Conservation (phyloP, 2,797 vertebrate genomes). For the Limosa lapponica region DNA sequence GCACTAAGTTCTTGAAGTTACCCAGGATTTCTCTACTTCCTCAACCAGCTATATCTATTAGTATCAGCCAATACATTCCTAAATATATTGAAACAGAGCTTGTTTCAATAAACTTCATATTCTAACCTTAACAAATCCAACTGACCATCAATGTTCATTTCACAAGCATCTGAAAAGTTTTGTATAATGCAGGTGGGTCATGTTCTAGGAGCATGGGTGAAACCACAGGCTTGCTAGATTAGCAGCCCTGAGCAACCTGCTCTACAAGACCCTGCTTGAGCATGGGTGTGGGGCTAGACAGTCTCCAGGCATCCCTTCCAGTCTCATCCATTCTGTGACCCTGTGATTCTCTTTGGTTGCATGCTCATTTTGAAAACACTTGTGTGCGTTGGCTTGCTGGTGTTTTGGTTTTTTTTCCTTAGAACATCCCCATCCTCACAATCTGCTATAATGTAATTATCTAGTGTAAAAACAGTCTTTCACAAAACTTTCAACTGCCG, state of each 20-base stretch:
- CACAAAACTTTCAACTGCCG: neutral
- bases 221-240: neutral
- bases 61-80: neutral
- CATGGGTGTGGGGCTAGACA: neutral
- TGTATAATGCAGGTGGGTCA: neutral
- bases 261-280: neutral
- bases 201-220: neutral
- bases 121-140: neutral
- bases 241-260: neutral
- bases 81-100: neutral
- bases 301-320: neutral
- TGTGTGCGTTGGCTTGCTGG: fast-evolving
- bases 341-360: neutral
- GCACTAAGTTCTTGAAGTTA: neutral
- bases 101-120: neutral
- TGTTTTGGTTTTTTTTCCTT: neutral
- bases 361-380: neutral
- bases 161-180: neutral
- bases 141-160: neutral
- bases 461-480: neutral
- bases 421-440: fast-evolving
- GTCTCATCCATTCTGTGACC: neutral
- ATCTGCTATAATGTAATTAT: neutral
- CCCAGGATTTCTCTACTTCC: neutral
- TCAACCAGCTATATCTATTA: neutral